Base-by-base conservation (phyloP, 2,888 invertebrate species). In the Drosophila subquinaria region DNA sequence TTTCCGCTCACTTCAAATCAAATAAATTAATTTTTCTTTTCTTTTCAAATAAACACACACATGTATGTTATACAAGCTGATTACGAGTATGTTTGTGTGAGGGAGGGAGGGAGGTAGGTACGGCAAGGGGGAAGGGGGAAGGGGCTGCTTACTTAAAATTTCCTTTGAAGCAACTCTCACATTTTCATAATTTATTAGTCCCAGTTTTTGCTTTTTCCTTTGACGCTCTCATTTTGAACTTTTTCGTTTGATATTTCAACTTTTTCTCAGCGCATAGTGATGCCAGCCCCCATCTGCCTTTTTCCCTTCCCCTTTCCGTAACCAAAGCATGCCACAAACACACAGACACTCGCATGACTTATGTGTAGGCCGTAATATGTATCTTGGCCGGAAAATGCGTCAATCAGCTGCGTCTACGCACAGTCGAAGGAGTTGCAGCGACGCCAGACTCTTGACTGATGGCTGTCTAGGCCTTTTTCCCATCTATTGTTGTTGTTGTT, bases 131-230 rank as follows among this genome's bases (percentile, higher is more conserved):
- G n/a, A n/a, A n/a, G 27, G 27, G 27, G 27, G n/a, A 43, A 20
- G 38, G 36, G 10, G 33, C 48, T 55, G 10, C 62, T 77, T 51
- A 81, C 81, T 84, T 68, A 42, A 61, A 53, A 87, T 70, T 55
- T 84, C 15, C 67, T 82, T 82, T 88, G 79, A 84, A 64, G 47
- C 52, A 50, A 33, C 35, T 59, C 40, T 38, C 45, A 17, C 48
- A 61, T 68, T 67, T 87, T 64, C 73, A 84, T 82, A 81, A 87
- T 79, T 76, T 76, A 84, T 81, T 66, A 73, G 69, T 30, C 38
- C 56, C 61, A 61, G 76, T 51, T 72, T 59, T 66, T 42, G 11
- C 50, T 43, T 53, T 35, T 61, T 52, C 59, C 59, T 61, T 52
- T 56, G 62, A 38, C 38, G 62, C 47, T 64, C 62, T 55, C 59